Evolutionary conservation across 1,140 invertebrate species (phyloP), one percentile per base, ranked within the genome.

Genomic region (Drosophila pruinosa): DNA sequence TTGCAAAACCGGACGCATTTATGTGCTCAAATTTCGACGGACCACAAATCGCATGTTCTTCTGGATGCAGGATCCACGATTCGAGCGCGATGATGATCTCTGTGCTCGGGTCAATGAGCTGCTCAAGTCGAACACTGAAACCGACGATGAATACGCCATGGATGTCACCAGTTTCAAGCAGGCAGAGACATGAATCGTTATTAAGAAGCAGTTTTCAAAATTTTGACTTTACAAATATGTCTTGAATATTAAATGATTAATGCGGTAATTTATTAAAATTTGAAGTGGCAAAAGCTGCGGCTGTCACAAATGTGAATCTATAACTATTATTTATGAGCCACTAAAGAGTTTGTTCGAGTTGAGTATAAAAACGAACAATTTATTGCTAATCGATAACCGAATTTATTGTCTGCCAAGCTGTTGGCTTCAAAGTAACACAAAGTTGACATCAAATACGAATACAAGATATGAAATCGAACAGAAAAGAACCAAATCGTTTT

Each of bases 61-160:
- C 89, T 99, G 98, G 98, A 94, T 99, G 92, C 98, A 99, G 96
- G 98, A 99, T 91, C 95, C 97, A 0, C 97, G 97, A 90, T 94
- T 94, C 22, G 97, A 99, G 39, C 97, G 97, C 89, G 98, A 99
- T 93, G 97, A 98, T 56, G 97, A 98, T 22, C 94, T 95, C 62
- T 97, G 97, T 80, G 95, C 94, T 81, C 94, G 96, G 91, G 95
- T 99, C 19, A 99, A 99, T 92, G 98, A 99, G 85, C 94, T 96
- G 45, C 90, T 94, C 53, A 75, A 92, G 8, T 90, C 91, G 8
- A 93, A 92, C 68, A 90, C 91, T 10, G 92, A 92, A 62, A 85
- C 95, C 3, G 8, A 52, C 0, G 17, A 39, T 12, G 19, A 38
- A 2, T 34, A 34, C 26, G 8, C 26, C 5, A 12, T 34, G 3